Evolutionary conservation across 2,113 vertebrate genomes (phyloP).

Genomic region (Pituophis catenifer): DNA sequence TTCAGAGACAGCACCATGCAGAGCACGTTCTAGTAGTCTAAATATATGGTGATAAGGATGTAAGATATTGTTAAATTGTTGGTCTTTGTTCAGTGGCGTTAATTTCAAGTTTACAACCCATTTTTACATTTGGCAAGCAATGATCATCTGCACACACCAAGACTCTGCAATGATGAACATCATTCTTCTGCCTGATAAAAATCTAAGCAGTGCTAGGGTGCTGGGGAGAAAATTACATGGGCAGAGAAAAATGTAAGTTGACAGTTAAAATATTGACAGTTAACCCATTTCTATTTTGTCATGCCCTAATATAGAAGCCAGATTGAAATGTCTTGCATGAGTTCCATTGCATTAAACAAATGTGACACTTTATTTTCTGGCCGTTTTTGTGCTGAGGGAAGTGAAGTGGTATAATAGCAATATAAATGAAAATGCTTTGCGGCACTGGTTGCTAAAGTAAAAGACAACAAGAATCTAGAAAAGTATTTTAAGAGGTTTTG

Average conservation of each 20-base stretch:
- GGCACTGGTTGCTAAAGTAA: slow-evolving; percentile 28
- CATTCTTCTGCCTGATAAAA: slow-evolving; percentile 45
- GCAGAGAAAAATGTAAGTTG: slow-evolving; percentile 58
- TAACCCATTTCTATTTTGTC: slow-evolving; percentile 62
- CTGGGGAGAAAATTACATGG: slow-evolving; percentile 36
- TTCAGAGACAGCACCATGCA: neutral
- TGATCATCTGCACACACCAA: slow-evolving; percentile 21
- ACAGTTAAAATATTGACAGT: slow-evolving; percentile 69
- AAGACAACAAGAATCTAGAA: slow-evolving; percentile 33
- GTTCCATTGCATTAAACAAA: slow-evolving; percentile 72
- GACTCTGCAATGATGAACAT: slow-evolving; percentile 18
- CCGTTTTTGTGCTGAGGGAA: slow-evolving; percentile 54
- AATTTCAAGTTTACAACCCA: slow-evolving; percentile 19
- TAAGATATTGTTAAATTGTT: neutral
- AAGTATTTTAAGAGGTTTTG: slow-evolving; percentile 16
- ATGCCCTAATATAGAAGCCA: slow-evolving; percentile 56
- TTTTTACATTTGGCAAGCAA: slow-evolving; percentile 35
- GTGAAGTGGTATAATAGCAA: slow-evolving; percentile 54
- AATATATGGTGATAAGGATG: neutral
- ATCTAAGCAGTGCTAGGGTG: slow-evolving; percentile 36
- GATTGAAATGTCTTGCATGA: slow-evolving; percentile 70
- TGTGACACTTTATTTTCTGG: slow-evolving; percentile 71
- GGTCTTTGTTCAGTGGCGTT: slow-evolving; percentile 5
- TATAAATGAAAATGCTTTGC: slow-evolving; percentile 57
- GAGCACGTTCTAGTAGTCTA: neutral